Evolutionary conservation across 2,797 vertebrate genomes (phyloP), one percentile per base, ranked within the genome.

Genomic region (Oryzias sinensis): DNA sequence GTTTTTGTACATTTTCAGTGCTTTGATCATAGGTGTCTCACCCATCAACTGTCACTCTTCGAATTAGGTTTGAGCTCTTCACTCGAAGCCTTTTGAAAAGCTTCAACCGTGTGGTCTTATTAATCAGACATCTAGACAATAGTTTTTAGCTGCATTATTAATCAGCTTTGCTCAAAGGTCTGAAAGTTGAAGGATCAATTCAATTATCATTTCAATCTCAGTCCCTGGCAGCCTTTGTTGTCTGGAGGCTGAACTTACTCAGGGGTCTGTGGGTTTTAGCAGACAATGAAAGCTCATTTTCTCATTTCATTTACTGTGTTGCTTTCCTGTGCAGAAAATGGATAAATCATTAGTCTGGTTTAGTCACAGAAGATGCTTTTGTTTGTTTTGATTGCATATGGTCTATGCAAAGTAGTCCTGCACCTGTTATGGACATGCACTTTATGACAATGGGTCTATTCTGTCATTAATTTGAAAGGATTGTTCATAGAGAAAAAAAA

Each of bases 401-500:
- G 68, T 74, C 81, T 84, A 86, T 83, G 80, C 74, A 85, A 82
- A 88, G 77, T 76, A 77, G 72, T 61, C 46, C 49, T 62, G 65
- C 51, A 72, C 83, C 60, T 66, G 66, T 69, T 46, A 62, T 59
- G 51, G 74, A 74, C 84, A 59, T 74, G 81, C 85, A 62, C 67
- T 77, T 83, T 78, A 71, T 85, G 79, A 70, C 62, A 70, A 54
- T 54, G 45, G 57, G 72, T 69, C 57, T 72, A 53, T 63, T 57
- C 69, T 4, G 47, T 71, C 85, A 87, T 82, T 82, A 72, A 87
- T 88, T 83, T 85, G 49, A 84, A 83, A 84, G 79, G 67, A 86
- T 87, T 87, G 79, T 80, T 88, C 73, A 55, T 55, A 53, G 68
- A 82, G 80, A 83, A 85, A 76, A 87, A 77, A 83, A 89, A 81